A percentile compares a stretch with the other conserved stretches of the same genome.
phyloP scores from a whole-genome alignment of 2,797 vertebrate genomes.

The Phrynocephalus forsythii region DNA sequence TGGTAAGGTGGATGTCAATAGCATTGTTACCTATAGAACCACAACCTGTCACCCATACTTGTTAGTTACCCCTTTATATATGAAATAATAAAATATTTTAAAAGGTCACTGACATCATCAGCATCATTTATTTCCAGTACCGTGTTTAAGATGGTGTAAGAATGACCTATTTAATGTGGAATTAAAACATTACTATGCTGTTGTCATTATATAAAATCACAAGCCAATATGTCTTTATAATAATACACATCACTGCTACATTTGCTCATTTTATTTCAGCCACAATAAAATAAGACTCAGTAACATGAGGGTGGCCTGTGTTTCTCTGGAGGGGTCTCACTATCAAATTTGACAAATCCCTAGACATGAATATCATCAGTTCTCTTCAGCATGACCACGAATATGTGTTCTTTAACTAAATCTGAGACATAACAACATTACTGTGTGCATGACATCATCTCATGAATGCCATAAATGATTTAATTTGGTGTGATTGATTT shows the following conservation, averaged over 20 bases:
- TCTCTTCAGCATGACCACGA: not conserved
- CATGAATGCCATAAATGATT: slow-evolving; percentile 1
- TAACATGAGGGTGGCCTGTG: no score
- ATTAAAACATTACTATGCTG: not conserved
- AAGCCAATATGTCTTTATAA: not conserved
- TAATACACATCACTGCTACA: not conserved
- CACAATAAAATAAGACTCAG: not conserved
- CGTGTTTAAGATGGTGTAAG: not conserved
- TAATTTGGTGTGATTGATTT: slow-evolving; percentile 7
- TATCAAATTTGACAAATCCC: not conserved
- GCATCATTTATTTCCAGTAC: not conserved
- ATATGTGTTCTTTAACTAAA: not conserved
- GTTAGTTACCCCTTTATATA: no score
- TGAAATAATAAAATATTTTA: no score
- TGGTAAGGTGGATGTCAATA: not conserved
- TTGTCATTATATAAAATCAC: not conserved
- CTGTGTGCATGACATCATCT: not conserved
- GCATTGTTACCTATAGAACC: not conserved
- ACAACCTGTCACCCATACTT: no score
- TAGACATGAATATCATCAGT: not conserved
- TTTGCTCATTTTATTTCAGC: not conserved
- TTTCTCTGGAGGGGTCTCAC: no score
- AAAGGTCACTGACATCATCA: not conserved
- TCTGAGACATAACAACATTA: not conserved
- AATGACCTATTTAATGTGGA: not conserved